Conservation (phyloP, 2,113 vertebrate genomes). For the Equus quagga region DNA sequence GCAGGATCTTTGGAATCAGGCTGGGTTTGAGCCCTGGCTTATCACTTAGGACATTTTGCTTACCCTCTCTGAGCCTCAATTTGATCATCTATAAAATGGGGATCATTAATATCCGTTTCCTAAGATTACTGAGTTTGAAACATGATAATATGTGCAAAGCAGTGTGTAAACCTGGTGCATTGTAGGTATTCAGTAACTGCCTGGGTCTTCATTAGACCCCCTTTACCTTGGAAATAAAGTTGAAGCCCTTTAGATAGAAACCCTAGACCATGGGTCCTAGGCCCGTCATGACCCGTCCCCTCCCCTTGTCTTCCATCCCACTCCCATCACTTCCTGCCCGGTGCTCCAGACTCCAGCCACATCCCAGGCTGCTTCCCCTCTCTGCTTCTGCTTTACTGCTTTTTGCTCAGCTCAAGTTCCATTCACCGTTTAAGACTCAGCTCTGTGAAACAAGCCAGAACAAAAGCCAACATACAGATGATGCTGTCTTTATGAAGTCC, state of each 20-base stretch:
- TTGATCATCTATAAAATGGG: neutral
- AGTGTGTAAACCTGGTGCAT: neutral
- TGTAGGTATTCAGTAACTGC: neutral
- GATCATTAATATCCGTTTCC: neutral
- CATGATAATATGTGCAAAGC: neutral
- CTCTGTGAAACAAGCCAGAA: neutral
- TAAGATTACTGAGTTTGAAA: neutral
- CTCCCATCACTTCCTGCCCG: neutral
- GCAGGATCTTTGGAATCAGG: neutral
- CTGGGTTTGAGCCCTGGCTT: neutral
- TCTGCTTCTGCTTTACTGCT: neutral
- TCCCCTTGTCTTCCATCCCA: neutral
- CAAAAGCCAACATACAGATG: neutral
- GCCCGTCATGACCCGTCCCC: neutral
- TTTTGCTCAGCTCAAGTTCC: neutral
- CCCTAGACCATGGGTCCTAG: neutral
- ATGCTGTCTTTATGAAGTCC: neutral
- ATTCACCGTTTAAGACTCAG: neutral
- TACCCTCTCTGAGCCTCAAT: neutral
- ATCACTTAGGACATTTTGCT: neutral
- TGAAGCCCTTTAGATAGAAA: neutral
- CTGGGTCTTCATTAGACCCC: neutral
- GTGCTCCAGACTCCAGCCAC: accelerated
- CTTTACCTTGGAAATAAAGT: neutral
- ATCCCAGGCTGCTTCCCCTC: neutral